A percentile compares a stretch with the other conserved stretches of the same genome.
Evolutionary conservation across 1,140 invertebrate species (phyloP).

Genomic region (Macrobrachium rosenbergii): DNA sequence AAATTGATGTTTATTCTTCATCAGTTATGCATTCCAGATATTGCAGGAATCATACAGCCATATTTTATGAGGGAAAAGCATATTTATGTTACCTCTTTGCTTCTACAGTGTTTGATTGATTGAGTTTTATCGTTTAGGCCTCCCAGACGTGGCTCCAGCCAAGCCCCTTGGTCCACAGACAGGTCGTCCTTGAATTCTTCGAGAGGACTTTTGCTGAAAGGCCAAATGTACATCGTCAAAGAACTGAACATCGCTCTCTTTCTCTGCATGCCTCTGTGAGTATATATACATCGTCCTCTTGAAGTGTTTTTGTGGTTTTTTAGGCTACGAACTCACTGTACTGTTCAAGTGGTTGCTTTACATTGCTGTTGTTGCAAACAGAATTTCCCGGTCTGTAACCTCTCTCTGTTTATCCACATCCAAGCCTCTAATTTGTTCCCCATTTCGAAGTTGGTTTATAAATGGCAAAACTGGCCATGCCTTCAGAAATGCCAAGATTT

Average conservation of each 20-base stretch:
- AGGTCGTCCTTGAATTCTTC: constrained; percentile 34
- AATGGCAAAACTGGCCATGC: too few species aligned
- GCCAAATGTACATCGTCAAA: constrained; percentile 86
- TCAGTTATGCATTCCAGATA: too few species aligned
- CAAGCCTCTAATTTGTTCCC: too few species aligned
- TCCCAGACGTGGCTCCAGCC: constrained; percentile 49
- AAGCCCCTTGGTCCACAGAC: constrained; percentile 52
- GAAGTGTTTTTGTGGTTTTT: too few species aligned
- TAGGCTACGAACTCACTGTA: too few species aligned
- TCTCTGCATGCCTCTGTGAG: constrained; percentile 87
- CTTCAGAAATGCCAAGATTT: too few species aligned
- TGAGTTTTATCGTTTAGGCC: not conserved
- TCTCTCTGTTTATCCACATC: too few species aligned
- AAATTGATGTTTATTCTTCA: too few species aligned
- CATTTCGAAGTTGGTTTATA: too few species aligned
- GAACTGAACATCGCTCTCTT: constrained; percentile 86
- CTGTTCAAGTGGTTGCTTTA: too few species aligned
- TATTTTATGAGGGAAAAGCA: constrained; percentile 7
- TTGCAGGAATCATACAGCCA: not conserved
- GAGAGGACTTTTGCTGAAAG: constrained; percentile 74
- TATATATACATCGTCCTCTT: constrained; percentile 54
- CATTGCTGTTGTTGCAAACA: too few species aligned
- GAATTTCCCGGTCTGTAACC: too few species aligned
- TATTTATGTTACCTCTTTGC: not conserved
- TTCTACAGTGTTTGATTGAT: not conserved